These are phyloP conservation scores for Pristionchus japonicus DNA, from an alignment of 2,888 invertebrate genomes.

Conservation along the genomic window DNA sequence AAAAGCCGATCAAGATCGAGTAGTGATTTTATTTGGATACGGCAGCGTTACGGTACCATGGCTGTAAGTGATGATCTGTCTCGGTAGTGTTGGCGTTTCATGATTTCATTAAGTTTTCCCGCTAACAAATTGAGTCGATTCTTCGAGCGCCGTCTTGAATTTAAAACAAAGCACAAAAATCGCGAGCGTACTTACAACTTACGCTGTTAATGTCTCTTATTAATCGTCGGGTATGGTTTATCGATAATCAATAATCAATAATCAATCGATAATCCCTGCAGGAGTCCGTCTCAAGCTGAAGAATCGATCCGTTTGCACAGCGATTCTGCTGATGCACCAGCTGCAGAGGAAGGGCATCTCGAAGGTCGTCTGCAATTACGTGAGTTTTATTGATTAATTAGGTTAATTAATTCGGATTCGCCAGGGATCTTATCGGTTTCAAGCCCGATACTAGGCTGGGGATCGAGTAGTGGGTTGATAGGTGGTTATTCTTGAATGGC, in stretches of 20 bases:
- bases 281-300: conserved; percentile 50
- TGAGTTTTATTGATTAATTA: conserved; percentile 20
- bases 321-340: conserved; percentile 50
- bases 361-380: conserved; percentile 51
- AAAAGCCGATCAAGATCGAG: not conserved
- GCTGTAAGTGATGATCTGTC: no score
- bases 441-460: no score
- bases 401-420: no score
- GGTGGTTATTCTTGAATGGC: no score
- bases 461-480: no score
- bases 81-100: not conserved
- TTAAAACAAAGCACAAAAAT: no score
- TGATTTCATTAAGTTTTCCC: not conserved
- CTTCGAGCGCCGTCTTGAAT: no score
- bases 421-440: no score
- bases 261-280: conserved; percentile 25
- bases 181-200: no score
- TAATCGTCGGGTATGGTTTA: not conserved
- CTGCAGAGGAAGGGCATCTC: conserved; percentile 45
- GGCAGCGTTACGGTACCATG: not conserved
- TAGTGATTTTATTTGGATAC: not conserved
- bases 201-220: no score
- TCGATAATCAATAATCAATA: not conserved
- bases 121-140: not conserved
- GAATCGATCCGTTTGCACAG: conserved; percentile 50